These are phyloP conservation scores for Distichodus sexfasciatus DNA, from an alignment of 2,797 vertebrate genomes.

Conservation along the genomic window DNA sequence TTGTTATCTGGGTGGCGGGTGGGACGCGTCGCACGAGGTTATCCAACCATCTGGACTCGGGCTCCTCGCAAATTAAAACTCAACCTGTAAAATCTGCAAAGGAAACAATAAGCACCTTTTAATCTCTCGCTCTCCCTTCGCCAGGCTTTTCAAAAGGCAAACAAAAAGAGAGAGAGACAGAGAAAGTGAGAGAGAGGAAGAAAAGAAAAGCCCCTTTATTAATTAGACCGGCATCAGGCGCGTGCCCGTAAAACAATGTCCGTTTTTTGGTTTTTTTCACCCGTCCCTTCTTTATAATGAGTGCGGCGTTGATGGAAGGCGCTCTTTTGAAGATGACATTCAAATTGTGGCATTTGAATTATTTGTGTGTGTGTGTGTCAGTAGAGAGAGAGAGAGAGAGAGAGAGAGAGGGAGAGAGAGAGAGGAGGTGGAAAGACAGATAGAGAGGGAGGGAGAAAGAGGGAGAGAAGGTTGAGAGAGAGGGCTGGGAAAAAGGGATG, in stretches of 20 bases:
- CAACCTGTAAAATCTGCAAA: conserved; percentile 98
- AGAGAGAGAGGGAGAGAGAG: too few relatives aligned
- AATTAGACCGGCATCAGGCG: conserved; percentile 98
- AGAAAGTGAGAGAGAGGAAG: conserved; percentile 78
- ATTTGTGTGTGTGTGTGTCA: conserved; percentile 82
- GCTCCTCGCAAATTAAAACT: conserved; percentile 98
- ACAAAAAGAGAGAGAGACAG: conserved; percentile 63
- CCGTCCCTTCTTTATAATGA: conserved; percentile 90
- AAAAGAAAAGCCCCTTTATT: conserved; percentile 94
- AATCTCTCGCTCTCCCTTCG: conserved; percentile 96
- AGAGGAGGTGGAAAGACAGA: too few relatives aligned
- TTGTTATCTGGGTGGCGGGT: conserved; percentile 90
- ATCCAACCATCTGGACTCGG: conserved; percentile 95
- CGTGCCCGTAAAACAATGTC: conserved; percentile 90
- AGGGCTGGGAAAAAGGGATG: too few relatives aligned
- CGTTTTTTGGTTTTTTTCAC: conserved; percentile 77
- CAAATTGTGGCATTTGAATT: conserved; percentile 99
- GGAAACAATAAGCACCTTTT: conserved; percentile 98
- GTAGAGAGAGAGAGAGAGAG: conserved; percentile 23
- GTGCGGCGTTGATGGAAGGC: conserved; percentile 91
- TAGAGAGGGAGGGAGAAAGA: too few relatives aligned
- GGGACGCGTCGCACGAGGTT: conserved; percentile 86
- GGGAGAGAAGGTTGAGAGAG: too few relatives aligned
- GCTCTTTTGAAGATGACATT: conserved; percentile 99
- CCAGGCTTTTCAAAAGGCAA: conserved; percentile 85